Percentiles rank a stretch among this genome's conserved stretches.
These are phyloP conservation scores for Phymatocera aterrima DNA, from an alignment of 2,888 invertebrate species.

Conservation along the genomic window DNA sequence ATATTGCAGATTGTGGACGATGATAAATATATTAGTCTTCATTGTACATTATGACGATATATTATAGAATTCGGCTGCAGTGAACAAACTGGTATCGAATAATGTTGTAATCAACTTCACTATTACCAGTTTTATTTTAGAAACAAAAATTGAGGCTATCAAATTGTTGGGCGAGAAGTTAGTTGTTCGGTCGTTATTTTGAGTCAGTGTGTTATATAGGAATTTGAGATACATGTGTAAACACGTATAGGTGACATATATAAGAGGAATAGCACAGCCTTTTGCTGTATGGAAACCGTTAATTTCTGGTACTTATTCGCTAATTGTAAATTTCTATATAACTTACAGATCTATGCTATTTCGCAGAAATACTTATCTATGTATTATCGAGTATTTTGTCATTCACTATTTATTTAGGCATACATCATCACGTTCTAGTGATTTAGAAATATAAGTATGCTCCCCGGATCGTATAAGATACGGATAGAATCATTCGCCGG, in stretches of 20 bases:
- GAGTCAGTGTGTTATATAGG: neutral
- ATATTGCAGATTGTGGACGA: too few relatives aligned
- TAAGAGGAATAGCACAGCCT: constrained; percentile 2
- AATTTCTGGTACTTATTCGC: constrained; percentile 18
- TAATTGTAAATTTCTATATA: constrained; percentile 40
- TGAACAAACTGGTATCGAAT: neutral
- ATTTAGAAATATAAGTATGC: neutral
- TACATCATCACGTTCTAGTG: too few relatives aligned
- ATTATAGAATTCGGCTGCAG: neutral
- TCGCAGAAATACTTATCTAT: neutral
- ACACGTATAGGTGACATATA: neutral
- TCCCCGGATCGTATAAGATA: neutral
- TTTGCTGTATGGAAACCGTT: constrained; percentile 36
- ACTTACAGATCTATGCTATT: neutral
- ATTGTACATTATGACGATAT: too few relatives aligned
- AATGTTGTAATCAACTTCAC: neutral
- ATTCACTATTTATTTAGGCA: neutral
- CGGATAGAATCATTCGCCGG: neutral
- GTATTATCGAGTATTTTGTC: neutral
- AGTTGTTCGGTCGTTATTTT: neutral
- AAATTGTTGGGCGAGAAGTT: neutral
- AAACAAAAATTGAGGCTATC: too few relatives aligned
- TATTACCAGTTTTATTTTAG: too few relatives aligned
- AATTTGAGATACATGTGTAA: neutral
- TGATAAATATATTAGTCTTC: too few relatives aligned